Evolutionary conservation across 2,888 invertebrate genomes (phyloP).

Genomic region (Cyrtodaria siliqua): DNA sequence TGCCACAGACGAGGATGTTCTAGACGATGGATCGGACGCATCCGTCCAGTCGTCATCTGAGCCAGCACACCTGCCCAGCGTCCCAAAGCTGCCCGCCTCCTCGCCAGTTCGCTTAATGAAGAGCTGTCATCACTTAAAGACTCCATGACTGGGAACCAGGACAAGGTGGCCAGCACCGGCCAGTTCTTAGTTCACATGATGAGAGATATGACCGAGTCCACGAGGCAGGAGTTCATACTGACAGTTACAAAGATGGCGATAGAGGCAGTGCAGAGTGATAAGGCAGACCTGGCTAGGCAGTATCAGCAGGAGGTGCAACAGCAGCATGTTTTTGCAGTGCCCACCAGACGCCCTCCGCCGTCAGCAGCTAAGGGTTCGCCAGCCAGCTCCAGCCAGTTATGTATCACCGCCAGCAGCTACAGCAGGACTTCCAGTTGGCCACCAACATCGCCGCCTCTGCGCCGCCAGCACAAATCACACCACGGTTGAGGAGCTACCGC

Average conservation of each 20-base stretch:
- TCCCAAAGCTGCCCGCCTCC: slow-evolving; percentile 29
- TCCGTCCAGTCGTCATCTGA: not conserved
- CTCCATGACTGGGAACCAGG: slow-evolving; percentile 19
- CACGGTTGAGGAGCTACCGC: slow-evolving; percentile 17
- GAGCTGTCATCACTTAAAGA: slow-evolving; percentile 17
- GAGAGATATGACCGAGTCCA: slow-evolving; percentile 24
- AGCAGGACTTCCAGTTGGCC: slow-evolving; percentile 40
- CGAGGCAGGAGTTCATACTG: slow-evolving; percentile 22
- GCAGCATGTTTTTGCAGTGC: too few species aligned
- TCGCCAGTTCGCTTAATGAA: slow-evolving; percentile 12
- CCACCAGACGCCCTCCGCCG: slow-evolving; percentile 1
- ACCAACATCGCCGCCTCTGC: slow-evolving; percentile 45
- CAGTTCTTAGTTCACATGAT: slow-evolving; percentile 37
- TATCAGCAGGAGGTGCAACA: too few species aligned
- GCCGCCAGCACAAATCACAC: slow-evolving; percentile 37
- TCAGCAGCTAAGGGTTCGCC: slow-evolving; percentile 6
- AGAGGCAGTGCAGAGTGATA: not conserved
- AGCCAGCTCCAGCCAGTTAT: not conserved
- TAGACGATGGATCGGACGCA: not conserved
- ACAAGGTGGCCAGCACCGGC: slow-evolving; percentile 21
- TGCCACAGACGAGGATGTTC: not conserved
- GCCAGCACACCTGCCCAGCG: slow-evolving; percentile 6
- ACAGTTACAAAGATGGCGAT: slow-evolving; percentile 24
- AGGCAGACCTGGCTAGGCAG: too few species aligned
- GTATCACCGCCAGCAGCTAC: slow-evolving; percentile 20